phyloP scores from a whole-genome alignment of 2,113 vertebrate genomes.

The Psammodynastes pulverulentus region DNA sequence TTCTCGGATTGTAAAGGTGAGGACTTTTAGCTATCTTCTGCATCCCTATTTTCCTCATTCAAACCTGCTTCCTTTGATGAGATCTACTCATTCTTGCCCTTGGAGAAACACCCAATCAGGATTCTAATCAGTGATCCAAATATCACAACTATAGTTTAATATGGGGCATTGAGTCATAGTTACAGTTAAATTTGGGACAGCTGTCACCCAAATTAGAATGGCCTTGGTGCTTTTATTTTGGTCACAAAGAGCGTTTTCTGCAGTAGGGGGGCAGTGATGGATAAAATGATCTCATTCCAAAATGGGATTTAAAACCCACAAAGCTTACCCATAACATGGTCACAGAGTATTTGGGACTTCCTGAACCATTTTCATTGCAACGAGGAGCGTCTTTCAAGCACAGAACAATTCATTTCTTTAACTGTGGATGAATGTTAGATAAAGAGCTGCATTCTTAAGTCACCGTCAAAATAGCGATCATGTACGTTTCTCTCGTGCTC shows the following conservation, averaged over 20 bases:
- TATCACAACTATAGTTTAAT: neutral
- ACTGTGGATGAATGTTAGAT: neutral
- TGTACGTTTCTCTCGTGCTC: constrained; percentile 24
- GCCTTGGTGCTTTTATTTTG: neutral
- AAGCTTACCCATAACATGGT: neutral
- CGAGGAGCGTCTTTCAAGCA: neutral
- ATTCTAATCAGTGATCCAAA: neutral
- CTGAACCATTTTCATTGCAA: neutral
- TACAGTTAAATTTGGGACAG: neutral
- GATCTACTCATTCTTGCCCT: neutral
- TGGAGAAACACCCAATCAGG: neutral
- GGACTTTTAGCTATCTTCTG: neutral
- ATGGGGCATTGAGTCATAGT: neutral
- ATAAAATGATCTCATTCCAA: neutral
- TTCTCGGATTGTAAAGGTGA: neutral
- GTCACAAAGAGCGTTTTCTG: neutral
- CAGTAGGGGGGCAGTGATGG: neutral
- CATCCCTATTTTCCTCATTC: neutral
- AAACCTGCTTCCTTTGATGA: neutral
- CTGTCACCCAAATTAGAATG: neutral
- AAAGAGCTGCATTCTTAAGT: neutral
- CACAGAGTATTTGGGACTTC: neutral
- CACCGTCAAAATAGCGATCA: neutral
- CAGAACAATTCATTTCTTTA: neutral
- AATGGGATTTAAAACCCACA: neutral